Percentiles rank a stretch among this genome's conserved stretches.
These are phyloP conservation scores for Drosophila paramelanica DNA, from an alignment of 2,888 invertebrate species.

Conservation along the genomic window DNA sequence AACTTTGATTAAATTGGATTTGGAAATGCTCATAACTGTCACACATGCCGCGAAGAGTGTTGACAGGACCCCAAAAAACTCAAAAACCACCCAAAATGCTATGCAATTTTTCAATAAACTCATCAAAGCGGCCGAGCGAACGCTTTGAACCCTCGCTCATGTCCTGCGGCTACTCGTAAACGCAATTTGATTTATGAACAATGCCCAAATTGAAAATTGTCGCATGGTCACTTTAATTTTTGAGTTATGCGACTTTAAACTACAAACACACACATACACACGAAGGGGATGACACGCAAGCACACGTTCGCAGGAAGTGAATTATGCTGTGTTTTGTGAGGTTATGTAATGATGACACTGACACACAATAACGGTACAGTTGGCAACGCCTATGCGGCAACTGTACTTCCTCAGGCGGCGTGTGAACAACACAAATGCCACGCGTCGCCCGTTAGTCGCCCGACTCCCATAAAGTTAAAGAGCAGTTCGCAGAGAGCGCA, in stretches of 20 bases:
- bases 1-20: conserved; percentile 78
- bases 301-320: conserved; percentile 77
- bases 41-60: conserved; percentile 67
- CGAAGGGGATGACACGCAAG: conserved; percentile 55
- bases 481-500: conserved; percentile 45
- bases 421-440: conserved; percentile 69
- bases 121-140: conserved; percentile 62
- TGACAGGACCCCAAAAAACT: conserved; percentile 22
- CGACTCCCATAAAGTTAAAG: conserved; percentile 62
- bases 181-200: conserved; percentile 78
- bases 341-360: conserved; percentile 75
- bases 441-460: conserved; percentile 71
- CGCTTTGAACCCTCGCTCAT: conserved; percentile 58
- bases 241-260: conserved; percentile 83
- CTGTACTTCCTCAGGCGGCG: conserved; percentile 79
- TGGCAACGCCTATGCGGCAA: conserved; percentile 36
- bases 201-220: conserved; percentile 80
- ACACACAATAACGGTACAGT: conserved; percentile 40
- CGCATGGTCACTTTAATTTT: conserved; percentile 84
- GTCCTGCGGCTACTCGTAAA: conserved; percentile 68
- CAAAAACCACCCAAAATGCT: conserved; percentile 70
- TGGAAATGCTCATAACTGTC: conserved; percentile 77
- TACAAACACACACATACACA: conserved; percentile 8
- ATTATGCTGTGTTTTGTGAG: conserved; percentile 81
- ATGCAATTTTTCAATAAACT: conserved; percentile 79